Evolutionary conservation across 2,797 vertebrate species (phyloP), one percentile per base, ranked within the genome.

Genomic region (Phrynocephalus forsythii): DNA sequence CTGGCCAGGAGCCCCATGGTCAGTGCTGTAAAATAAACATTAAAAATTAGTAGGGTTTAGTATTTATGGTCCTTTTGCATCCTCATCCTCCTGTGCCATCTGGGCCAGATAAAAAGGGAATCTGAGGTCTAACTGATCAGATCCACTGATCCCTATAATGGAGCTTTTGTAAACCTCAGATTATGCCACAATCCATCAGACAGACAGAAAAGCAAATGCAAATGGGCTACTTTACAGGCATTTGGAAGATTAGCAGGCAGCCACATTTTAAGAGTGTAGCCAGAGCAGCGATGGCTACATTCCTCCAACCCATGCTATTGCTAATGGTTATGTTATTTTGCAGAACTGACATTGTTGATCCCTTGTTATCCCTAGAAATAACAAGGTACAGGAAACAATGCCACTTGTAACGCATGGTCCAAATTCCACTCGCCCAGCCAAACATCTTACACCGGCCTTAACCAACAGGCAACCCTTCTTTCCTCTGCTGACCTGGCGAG

Each of bases 101-200:
- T 82, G 84, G 76, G 48, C 13, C 38, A 86, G 76, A 86, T 86
- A 50, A 75, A 82, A 87, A 87, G 85, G 79, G 79, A 82, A 87
- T 82, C 79, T 81, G 69, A 87, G 85, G 85, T 87, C 85, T 87
- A 81, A 82, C 56, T 66, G 79, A 73, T 81, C 52, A 86, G 82
- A 63, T 87, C 38, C 56, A 7, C 69, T 87, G 69, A 87, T 82
- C 85, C 79, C 33, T 48, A 30, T 87, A 87, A 82, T 87, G 85
- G 79, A 79, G 63, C 85, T 87, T 82, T 63, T 8, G 3, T 82
- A 87, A 87, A 87, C 69, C 67, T 68, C 38, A 33, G 85, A 82
- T 87, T 87, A 87, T 82, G 79, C 79, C 69, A 33, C 79, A 81
- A 79, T 28, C 85, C 69, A 86, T 86, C 79, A 82, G 79, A 44